phyloP scores from a whole-genome alignment of 2,797 vertebrate genomes.

The Periophthalmus magnuspinnatus region DNA sequence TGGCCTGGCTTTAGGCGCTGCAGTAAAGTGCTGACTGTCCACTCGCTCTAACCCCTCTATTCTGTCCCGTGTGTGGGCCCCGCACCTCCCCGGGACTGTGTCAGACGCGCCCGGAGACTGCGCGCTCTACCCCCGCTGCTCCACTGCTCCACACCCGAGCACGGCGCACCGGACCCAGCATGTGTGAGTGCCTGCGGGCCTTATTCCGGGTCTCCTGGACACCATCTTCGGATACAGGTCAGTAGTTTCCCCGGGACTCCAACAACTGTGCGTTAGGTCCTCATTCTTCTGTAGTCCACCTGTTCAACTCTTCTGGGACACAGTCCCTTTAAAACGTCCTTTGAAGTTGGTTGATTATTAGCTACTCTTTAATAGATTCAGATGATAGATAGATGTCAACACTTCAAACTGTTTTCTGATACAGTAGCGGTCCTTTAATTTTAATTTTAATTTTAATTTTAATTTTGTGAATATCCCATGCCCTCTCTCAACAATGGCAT shows the following conservation, averaged over 20 bases:
- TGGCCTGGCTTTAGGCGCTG: conserved; percentile 71
- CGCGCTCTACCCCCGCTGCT: conserved; percentile 14
- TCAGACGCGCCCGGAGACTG: background rate
- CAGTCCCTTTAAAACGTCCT: background rate
- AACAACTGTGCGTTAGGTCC: too few relatives aligned
- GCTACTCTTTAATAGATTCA: too few relatives aligned
- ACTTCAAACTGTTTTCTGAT: too few relatives aligned
- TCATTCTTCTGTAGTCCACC: background rate
- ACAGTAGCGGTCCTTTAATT: too few relatives aligned
- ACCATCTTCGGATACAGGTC: conserved; percentile 77
- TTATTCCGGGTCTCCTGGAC: conserved; percentile 82
- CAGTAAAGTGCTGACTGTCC: conserved; percentile 81
- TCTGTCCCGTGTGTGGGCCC: conserved; percentile 45
- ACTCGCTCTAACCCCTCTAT: conserved; percentile 69
- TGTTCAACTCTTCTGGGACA: background rate
- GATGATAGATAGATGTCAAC: too few relatives aligned
- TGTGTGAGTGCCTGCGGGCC: conserved; percentile 84
- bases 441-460: too few relatives aligned
- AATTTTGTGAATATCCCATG: too few relatives aligned
- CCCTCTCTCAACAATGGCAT: too few relatives aligned
- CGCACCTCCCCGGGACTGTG: conserved; percentile 13
- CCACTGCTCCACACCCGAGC: conserved; percentile 27
- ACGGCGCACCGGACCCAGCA: conserved; percentile 59
- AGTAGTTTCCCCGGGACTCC: conserved; percentile 30
- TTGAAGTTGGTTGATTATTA: too few relatives aligned